A percentile compares a stretch with the other conserved stretches of the same genome.
Conservation (phyloP, 1,140 invertebrate genomes). For the Sesamia nonagrioides region DNA sequence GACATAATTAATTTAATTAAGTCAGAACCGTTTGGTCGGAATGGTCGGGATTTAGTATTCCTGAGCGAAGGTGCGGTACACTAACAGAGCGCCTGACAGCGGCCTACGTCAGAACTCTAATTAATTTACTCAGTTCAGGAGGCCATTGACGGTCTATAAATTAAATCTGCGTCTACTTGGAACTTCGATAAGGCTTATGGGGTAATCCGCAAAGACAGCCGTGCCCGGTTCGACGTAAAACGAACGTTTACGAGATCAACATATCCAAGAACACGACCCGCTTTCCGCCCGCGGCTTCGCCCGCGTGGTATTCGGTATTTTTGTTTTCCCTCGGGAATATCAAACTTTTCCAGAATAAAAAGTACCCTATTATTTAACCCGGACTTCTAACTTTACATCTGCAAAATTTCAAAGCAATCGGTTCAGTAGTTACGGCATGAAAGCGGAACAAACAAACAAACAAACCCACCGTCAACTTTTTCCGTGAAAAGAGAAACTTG, state of each 20-base stretch:
- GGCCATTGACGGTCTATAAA: constrained; percentile 43
- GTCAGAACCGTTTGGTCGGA: constrained; percentile 12
- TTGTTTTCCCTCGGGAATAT: no score
- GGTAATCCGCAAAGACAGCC: constrained; percentile 17
- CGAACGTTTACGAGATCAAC: background rate
- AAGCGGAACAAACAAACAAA: no score
- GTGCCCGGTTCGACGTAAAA: constrained; percentile 1
- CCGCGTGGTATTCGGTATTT: no score
- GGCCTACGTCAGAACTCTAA: constrained; percentile 47
- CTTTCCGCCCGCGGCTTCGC: no score
- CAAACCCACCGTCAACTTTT: background rate
- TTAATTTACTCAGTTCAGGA: constrained; percentile 45
- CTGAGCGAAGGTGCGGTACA: constrained; percentile 20
- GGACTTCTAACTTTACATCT: no score
- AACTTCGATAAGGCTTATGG: constrained; percentile 37
- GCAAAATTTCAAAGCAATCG: no score
- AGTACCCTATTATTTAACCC: no score
- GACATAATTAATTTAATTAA: constrained; percentile 48
- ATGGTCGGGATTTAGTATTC: constrained; percentile 37
- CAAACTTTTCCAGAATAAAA: no score
- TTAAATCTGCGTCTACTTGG: constrained; percentile 40
- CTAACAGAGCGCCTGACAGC: constrained; percentile 29
- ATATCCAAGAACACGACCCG: constrained; percentile 10
- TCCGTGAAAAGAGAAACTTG: background rate
- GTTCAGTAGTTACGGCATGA: no score